phyloP scores from a whole-genome alignment of 2,113 vertebrate species.

The Leuciscus idus region DNA sequence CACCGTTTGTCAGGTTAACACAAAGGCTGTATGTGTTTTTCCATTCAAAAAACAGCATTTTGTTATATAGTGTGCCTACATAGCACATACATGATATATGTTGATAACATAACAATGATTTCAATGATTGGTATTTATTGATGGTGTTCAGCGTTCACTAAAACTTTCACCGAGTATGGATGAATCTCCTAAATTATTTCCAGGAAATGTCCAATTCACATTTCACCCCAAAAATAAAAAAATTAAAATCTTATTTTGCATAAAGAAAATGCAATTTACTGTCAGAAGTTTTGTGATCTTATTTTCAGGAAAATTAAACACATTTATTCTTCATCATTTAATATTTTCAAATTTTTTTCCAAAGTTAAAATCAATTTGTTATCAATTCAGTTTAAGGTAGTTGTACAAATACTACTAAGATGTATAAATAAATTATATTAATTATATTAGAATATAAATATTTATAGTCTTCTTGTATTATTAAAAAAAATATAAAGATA shows the following conservation, averaged over 20 bases:
- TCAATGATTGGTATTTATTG: neutral
- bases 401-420: neutral
- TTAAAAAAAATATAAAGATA: neutral
- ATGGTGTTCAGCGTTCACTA: neutral
- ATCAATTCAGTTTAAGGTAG: neutral
- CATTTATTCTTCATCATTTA: neutral
- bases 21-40: slow-evolving; percentile 15
- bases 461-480: neutral
- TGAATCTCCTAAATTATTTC: neutral
- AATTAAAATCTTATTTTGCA: neutral
- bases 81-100: neutral
- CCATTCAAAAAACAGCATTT: slow-evolving; percentile 28
- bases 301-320: neutral
- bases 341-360: neutral
- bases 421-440: neutral
- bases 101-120: neutral
- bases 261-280: neutral
- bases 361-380: neutral
- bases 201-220: neutral
- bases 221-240: neutral
- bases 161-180: neutral
- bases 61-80: neutral
- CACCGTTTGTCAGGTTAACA: slow-evolving; percentile 19
- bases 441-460: neutral
- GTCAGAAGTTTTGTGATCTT: neutral